phyloP scores from a whole-genome alignment of 2,113 vertebrate genomes.

The Athene cunicularia region DNA sequence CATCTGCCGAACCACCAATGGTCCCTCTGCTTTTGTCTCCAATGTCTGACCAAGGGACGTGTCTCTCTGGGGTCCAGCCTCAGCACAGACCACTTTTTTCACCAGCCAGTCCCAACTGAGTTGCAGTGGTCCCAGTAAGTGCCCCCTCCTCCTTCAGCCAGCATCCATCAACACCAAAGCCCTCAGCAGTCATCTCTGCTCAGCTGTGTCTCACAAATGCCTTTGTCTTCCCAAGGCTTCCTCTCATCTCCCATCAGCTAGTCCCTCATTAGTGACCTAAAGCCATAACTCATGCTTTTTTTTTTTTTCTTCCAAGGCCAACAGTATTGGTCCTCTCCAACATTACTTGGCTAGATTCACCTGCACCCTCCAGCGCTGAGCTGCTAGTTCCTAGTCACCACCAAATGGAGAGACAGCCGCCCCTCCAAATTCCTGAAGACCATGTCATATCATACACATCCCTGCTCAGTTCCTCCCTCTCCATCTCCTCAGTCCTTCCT shows the following conservation, averaged over 20 bases:
- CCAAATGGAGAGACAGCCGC: accelerated
- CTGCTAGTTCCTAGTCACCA: neutral
- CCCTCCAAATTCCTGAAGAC: neutral
- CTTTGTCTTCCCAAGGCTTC: neutral
- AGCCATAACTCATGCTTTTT: neutral
- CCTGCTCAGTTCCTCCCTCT: neutral
- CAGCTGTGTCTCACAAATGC: neutral
- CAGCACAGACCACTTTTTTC: neutral
- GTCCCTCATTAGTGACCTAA: neutral
- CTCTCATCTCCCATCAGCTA: neutral
- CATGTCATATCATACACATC: neutral
- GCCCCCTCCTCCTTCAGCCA: neutral
- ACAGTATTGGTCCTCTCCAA: neutral
- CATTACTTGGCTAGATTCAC: neutral
- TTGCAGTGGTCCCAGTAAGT: neutral
- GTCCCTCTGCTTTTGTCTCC: neutral
- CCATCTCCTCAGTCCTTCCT: neutral
- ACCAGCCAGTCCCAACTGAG: neutral
- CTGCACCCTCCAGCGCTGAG: neutral
- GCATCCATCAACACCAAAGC: neutral
- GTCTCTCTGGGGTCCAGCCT: neutral
- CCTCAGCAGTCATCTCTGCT: neutral
- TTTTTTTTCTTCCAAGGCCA: neutral
- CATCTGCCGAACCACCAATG: neutral
- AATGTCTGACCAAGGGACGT: neutral